Conservation (phyloP, 2,888 invertebrate genomes). For the Cremastinae sp. region DNA sequence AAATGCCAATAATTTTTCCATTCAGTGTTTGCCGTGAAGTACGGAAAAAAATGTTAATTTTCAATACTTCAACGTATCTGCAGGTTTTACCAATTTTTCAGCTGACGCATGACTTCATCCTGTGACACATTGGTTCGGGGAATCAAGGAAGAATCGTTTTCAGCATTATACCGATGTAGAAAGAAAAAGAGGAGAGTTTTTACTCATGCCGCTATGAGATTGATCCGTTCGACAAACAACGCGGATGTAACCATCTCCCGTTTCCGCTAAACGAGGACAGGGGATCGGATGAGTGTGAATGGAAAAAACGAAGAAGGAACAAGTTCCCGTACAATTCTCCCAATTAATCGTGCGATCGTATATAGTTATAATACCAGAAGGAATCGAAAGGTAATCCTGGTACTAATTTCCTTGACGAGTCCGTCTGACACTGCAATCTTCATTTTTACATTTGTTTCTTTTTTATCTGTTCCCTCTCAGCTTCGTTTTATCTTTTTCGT, state of each 20-base stretch:
- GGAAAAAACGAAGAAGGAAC: background rate
- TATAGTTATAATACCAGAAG: constrained; percentile 19
- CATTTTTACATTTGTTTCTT: constrained; percentile 27
- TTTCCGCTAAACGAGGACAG: constrained; percentile 57
- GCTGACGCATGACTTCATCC: too few relatives aligned
- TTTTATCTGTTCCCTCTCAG: background rate
- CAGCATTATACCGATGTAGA: too few relatives aligned
- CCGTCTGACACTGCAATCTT: constrained; percentile 38
- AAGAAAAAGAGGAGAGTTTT: constrained; percentile 33
- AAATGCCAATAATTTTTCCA: too few relatives aligned
- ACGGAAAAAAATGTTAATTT: too few relatives aligned
- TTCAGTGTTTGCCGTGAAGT: too few relatives aligned
- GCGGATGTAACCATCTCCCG: constrained; percentile 63
- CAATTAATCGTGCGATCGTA: constrained; percentile 57
- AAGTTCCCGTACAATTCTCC: constrained; percentile 39
- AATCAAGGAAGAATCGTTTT: constrained; percentile 6
- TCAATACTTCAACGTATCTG: too few relatives aligned
- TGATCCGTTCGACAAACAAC: constrained; percentile 71
- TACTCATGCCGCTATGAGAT: constrained; percentile 44
- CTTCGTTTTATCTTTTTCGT: constrained; percentile 25
- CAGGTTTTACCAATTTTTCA: too few relatives aligned
- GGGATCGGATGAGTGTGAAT: background rate
- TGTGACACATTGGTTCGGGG: constrained; percentile 3
- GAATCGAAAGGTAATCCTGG: constrained; percentile 53
- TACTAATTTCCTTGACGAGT: constrained; percentile 56